phyloP scores from a whole-genome alignment of 2,113 vertebrate genomes.

The Manacus vitellinus region DNA sequence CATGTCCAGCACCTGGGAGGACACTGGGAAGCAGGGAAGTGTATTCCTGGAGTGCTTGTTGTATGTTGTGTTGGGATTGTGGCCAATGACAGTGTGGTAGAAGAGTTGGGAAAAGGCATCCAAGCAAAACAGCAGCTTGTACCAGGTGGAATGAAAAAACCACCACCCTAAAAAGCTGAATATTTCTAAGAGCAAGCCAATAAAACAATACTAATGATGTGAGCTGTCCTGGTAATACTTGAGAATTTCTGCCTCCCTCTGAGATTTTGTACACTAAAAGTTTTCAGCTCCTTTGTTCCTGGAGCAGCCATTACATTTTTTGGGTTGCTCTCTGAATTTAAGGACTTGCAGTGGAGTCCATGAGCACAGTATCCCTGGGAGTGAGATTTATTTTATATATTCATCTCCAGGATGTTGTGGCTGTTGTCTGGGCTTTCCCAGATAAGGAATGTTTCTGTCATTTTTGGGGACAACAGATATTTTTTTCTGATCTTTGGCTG shows the following conservation, averaged over 20 bases:
- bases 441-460: neutral
- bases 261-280: neutral
- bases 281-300: neutral
- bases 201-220: neutral
- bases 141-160: neutral
- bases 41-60: neutral
- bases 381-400: neutral
- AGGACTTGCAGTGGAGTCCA: neutral
- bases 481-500: neutral
- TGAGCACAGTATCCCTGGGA: neutral
- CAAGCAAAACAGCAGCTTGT: neutral
- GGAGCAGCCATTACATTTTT: neutral
- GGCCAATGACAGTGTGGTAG: neutral
- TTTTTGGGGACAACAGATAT: neutral
- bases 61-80: neutral
- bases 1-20: fast-evolving
- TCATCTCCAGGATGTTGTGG: neutral
- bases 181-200: neutral
- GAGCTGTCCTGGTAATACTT: neutral
- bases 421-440: neutral
- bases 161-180: neutral
- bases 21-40: fast-evolving
- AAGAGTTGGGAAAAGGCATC: neutral
- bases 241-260: neutral
- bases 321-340: neutral